These are phyloP conservation scores for Pterobdella sp. DNA, from an alignment of 2,888 invertebrate genomes.

Conservation along the genomic window DNA sequence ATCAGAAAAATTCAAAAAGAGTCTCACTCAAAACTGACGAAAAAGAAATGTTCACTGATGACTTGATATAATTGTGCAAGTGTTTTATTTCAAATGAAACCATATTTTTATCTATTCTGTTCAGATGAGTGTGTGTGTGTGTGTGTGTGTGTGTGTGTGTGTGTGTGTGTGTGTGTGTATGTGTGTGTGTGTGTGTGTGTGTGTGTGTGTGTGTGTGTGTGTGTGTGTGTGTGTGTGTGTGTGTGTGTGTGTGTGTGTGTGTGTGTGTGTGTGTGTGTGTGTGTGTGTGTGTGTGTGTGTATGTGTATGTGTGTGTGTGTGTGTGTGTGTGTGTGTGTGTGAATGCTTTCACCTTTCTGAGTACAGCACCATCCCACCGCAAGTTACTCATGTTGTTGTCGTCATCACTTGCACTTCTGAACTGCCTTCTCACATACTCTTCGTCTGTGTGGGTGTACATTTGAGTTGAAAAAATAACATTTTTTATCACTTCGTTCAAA, in stretches of 20 bases:
- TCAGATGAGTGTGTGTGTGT: slow-evolving; percentile 26
- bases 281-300: slow-evolving; percentile 16
- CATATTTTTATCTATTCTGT: too few relatives aligned
- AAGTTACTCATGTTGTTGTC: slow-evolving; percentile 41
- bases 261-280: slow-evolving; percentile 14
- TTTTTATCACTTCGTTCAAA: too few relatives aligned
- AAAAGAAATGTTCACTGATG: too few relatives aligned
- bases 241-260: slow-evolving; percentile 14
- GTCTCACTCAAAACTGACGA: too few relatives aligned
- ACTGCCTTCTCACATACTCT: slow-evolving; percentile 49
- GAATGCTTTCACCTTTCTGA: slow-evolving; percentile 46
- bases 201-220: slow-evolving; percentile 17
- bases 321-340: slow-evolving; percentile 17
- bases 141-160: slow-evolving; percentile 25
- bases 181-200: slow-evolving; percentile 23
- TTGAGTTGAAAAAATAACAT: too few relatives aligned
- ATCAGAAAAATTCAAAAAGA: too few relatives aligned
- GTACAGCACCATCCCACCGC: slow-evolving; percentile 49
- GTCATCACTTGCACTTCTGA: slow-evolving; percentile 44
- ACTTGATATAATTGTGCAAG: too few relatives aligned
- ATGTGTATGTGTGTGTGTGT: slow-evolving; percentile 13
- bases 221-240: neutral
- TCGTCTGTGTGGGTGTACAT: slow-evolving; percentile 47
- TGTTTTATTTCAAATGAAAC: too few relatives aligned
- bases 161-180: slow-evolving; percentile 19